phyloP scores from a whole-genome alignment of 2,888 invertebrate species.

The Lissonota sp. region DNA sequence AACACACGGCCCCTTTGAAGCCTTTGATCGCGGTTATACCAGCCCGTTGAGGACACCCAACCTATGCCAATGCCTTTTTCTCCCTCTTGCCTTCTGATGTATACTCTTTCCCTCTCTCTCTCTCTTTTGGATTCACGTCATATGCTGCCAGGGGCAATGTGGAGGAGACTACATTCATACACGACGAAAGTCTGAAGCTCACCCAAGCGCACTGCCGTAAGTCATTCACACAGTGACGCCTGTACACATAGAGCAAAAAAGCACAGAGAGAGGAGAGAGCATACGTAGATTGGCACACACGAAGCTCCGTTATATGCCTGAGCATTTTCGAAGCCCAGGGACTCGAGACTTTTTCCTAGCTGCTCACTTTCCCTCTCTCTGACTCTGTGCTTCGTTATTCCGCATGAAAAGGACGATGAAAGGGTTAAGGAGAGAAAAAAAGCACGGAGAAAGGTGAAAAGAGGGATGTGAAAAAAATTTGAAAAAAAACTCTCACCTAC shows the following conservation, averaged over 20 bases:
- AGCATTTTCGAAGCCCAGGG: conserved; percentile 56
- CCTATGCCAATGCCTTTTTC: not conserved
- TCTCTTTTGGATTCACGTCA: not conserved
- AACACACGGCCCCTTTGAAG: conserved; percentile 77
- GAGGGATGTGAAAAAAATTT: conserved; percentile 16
- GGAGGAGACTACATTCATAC: conserved; percentile 26
- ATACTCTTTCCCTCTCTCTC: conserved; percentile 30
- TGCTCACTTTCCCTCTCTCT: conserved; percentile 8
- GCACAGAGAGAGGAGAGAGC: not conserved
- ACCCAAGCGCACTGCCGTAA: conserved; percentile 63
- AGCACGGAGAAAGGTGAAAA: conserved; percentile 13
- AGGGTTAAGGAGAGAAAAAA: conserved; percentile 22
- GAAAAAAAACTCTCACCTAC: conserved; percentile 19
- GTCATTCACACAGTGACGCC: conserved; percentile 64
- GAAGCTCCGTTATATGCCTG: conserved; percentile 23
- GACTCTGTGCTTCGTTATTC: conserved; percentile 59
- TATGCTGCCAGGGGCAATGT: conserved; percentile 9
- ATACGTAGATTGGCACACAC: conserved; percentile 28
- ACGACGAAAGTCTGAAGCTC: conserved; percentile 49
- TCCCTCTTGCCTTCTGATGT: conserved; percentile 45
- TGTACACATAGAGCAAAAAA: conserved; percentile 28
- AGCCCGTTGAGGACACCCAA: conserved; percentile 52
- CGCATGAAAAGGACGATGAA: conserved; percentile 61
- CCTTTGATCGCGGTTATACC: conserved; percentile 64
- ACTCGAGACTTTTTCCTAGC: conserved; percentile 41